These are phyloP conservation scores for Struthio camelus DNA, from an alignment of 2,113 vertebrate genomes.

Conservation along the genomic window DNA sequence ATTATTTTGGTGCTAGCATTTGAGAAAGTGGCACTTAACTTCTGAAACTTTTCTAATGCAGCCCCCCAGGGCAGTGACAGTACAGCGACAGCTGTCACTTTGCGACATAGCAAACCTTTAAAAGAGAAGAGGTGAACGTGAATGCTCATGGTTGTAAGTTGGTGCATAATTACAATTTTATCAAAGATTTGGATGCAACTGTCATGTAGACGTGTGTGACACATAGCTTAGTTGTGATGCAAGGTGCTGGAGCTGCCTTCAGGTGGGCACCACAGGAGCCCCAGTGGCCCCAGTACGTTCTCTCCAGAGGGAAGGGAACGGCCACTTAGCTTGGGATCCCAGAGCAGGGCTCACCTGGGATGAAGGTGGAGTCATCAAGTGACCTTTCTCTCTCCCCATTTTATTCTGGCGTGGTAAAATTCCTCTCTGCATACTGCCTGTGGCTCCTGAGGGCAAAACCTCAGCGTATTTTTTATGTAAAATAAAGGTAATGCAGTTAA, in stretches of 20 bases:
- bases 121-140: background rate
- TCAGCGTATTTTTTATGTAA: background rate
- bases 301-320: background rate
- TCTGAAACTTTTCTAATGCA: background rate
- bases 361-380: background rate
- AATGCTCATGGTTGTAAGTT: background rate
- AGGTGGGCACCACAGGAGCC: background rate
- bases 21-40: background rate
- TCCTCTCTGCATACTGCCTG: background rate
- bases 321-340: background rate
- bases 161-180: background rate
- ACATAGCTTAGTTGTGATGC: background rate
- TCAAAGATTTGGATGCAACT: background rate
- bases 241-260: background rate
- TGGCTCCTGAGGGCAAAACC: background rate
- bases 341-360: background rate
- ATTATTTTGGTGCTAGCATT: background rate
- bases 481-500: background rate
- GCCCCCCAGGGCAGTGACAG: background rate
- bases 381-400: fast-evolving
- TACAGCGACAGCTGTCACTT: background rate
- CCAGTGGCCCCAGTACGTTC: fast-evolving
- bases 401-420: background rate
- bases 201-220: background rate
- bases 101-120: background rate